Conservation (phyloP, 2,797 vertebrate genomes). For the Pogoniulus pusillus region DNA sequence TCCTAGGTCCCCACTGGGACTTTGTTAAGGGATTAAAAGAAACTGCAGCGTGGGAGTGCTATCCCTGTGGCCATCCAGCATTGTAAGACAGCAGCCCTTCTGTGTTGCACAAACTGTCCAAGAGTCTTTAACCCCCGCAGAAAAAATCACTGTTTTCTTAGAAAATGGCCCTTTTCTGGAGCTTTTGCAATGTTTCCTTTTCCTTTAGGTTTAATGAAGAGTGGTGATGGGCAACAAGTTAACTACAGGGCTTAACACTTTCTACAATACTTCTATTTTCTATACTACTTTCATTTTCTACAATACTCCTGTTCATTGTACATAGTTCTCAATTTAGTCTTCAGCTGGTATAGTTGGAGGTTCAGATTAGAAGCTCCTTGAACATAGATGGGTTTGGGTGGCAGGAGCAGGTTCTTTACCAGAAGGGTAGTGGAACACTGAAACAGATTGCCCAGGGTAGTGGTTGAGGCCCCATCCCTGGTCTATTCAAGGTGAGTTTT, state of each 20-base stretch:
- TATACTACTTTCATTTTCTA: neutral
- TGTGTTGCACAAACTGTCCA: neutral
- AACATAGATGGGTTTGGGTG: neutral
- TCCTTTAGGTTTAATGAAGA: neutral
- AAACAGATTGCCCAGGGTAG: too few species aligned
- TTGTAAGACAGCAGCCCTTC: neutral
- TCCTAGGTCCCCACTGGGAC: fast-evolving
- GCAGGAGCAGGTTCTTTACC: neutral
- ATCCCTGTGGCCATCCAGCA: neutral
- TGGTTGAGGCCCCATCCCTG: too few species aligned
- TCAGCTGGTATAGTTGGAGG: neutral
- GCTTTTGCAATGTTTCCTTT: neutral
- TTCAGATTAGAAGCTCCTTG: neutral
- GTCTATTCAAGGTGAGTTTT: too few species aligned
- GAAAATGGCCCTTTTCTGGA: neutral
- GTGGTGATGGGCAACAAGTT: neutral
- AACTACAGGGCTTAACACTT: neutral
- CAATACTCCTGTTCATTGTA: neutral
- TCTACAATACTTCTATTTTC: neutral
- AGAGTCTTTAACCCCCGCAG: neutral
- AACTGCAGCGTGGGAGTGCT: neutral
- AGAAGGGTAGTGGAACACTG: too few species aligned
- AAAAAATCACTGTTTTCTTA: neutral
- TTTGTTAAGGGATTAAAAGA: neutral
- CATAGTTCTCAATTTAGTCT: neutral